Conservation (phyloP, 1,140 invertebrate species). For the Neoseiulus cucumeris region DNA sequence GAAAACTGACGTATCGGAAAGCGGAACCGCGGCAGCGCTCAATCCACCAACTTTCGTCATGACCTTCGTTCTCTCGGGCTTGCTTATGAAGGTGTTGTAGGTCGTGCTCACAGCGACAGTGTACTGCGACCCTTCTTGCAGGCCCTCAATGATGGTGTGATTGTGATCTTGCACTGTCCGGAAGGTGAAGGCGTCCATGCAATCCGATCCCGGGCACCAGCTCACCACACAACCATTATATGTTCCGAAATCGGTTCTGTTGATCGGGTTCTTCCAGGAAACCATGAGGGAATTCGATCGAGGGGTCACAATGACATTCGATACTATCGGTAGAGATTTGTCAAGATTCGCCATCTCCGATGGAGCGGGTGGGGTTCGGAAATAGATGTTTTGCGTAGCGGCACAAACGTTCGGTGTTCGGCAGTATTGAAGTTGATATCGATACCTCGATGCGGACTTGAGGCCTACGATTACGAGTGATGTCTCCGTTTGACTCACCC, state of each 20-base stretch:
- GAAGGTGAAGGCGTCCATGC: background rate
- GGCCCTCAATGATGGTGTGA: no score
- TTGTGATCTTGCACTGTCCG: no score
- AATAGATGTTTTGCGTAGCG: background rate
- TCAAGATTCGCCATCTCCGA: background rate
- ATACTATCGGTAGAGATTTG: background rate
- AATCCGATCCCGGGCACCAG: background rate
- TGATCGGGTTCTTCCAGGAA: background rate
- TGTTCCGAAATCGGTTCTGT: background rate
- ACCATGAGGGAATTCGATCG: background rate
- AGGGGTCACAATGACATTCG: background rate
- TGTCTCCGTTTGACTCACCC: background rate
- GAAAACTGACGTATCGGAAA: background rate
- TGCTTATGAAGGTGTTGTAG: no score
- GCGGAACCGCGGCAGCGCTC: background rate
- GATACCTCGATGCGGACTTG: background rate
- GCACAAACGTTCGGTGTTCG: background rate
- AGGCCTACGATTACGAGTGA: background rate
- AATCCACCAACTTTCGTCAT: background rate
- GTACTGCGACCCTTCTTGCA: no score
- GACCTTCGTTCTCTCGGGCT: no score
- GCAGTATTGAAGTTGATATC: background rate
- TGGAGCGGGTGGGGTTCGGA: background rate
- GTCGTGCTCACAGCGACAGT: no score
- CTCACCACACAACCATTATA: background rate